Evolutionary conservation across 2,113 vertebrate genomes (phyloP), one percentile per base, ranked within the genome.

Genomic region (Gymnarchus niloticus): DNA sequence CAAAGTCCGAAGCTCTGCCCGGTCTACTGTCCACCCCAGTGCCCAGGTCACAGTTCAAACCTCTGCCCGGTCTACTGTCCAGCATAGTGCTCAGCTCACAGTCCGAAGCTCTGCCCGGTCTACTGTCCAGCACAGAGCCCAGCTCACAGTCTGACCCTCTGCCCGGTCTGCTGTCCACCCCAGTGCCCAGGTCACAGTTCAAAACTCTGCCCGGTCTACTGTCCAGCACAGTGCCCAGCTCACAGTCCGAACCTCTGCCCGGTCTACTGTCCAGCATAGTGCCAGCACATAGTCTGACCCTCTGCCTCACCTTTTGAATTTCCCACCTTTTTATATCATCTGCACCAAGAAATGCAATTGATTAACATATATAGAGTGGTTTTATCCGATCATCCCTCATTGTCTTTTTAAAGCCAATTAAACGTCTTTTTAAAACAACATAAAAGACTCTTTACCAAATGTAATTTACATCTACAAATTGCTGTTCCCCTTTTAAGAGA

Each of bases 401-500:
- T 54, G 49, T 54, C 80, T 82, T 28, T 82, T 82, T 82, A 82
- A 82, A 82, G 51, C 54, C 80, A 56, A 54, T 56, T 82, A 52
- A 81, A 51, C 56, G 51, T 82, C 80, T 82, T 82, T 48, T 82
- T 82, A 82, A 56, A 82, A 54, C 80, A 54, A 52, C 48, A 52
- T 82, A 82, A 82, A 82, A 54, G 81, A 89, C 82, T 52, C 28
- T 61, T 84, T 80, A 56, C 19, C 82, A 37, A 83, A 69, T 14
- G 28, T n/a, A 81, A 51, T 48, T 46, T 56, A 84, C 51, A 69
- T 37, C 77, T 54, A 81, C 84, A 87, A 78, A 86, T 80, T 81
- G 57, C 46, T 51, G 83, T 85, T 83, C 89, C 69, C 65, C 41
- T 80, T 78, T 82, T 82, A 82, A 86, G 88, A 57, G 21, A 21